Base-by-base conservation (phyloP, 1,140 invertebrate genomes). In the Meloidogyne floridensis region DNA sequence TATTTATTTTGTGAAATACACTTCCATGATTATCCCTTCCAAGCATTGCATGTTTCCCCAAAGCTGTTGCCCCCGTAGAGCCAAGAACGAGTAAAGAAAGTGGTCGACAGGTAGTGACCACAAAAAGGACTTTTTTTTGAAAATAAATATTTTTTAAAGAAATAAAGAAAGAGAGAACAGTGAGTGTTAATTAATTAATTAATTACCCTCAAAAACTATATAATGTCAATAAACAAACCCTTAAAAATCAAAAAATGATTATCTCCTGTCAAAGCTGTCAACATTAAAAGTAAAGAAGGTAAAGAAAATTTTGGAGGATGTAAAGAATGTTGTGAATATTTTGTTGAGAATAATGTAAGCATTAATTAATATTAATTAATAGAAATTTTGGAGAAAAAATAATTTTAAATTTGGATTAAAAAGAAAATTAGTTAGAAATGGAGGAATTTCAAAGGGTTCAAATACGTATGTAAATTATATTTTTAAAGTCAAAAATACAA, bases 221-320 rank as follows among this genome's bases (percentile, higher is more conserved):
- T 53, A 53, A 53, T 53, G 6, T 53, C 9, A 53, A 53, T 53
- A 53, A 53, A 8, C 6, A 53, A 53, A 65, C 59, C 59, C n/a
- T 65, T 65, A 65, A 65, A 65, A 15, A 65, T 65, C n/a, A 65
- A 65, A 65, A 65, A 65, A 65, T 65, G 15, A 65, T 65, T 7
- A 65, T 65, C n/a, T 65, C 15, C 59, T 65, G 59, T 65, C 5
- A 65, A 65, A 65, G n/a, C 59, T 65, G 59, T 65, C n/a, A 65
- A 65, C 15, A 65, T 65, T 65, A 65, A 65, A 65, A 65, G n/a
- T 65, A 65, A n/a, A n/a, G 59, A n/a, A 65, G 59, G n/a, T 65
- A 65, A 65, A 65, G 59, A 65, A 65, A 65, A 7, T n/a, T 65
- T 65, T 65, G 59, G 59, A 59, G 7, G 59, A 4, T n/a, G 2